phyloP scores from a whole-genome alignment of 2,888 invertebrate species.

The Aphidius colemani region DNA sequence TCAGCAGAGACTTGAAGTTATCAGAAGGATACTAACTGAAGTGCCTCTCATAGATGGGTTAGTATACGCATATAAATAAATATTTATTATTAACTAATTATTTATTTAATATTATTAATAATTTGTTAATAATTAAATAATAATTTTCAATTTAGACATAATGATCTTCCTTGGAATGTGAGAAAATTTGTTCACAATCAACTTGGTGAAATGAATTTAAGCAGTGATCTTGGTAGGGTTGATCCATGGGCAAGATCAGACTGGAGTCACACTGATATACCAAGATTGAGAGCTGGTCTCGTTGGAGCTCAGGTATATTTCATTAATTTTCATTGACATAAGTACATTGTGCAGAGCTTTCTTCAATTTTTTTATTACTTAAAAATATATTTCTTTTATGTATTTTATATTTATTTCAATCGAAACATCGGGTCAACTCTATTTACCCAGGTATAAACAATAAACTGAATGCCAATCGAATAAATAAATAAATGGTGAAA shows the following conservation, averaged over 20 bases:
- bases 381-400: background rate
- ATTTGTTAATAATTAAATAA: background rate
- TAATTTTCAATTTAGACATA: constrained; percentile 63
- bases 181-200: constrained; percentile 84
- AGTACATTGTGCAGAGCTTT: background rate
- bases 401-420: background rate
- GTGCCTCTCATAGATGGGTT: constrained; percentile 78
- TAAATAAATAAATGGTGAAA: no score
- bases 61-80: constrained; percentile 49
- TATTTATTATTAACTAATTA: constrained; percentile 4
- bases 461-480: background rate
- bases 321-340: constrained; percentile 5
- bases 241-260: constrained; percentile 84
- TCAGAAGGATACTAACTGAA: constrained; percentile 70
- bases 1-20: constrained; percentile 70
- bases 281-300: constrained; percentile 78
- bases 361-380: background rate
- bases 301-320: constrained; percentile 79
- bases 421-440: background rate
- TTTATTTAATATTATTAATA: no score
- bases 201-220: constrained; percentile 57
- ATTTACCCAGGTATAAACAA: constrained; percentile 3
- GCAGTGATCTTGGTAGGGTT: constrained; percentile 64
- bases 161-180: constrained; percentile 90
- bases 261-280: constrained; percentile 94